Percentiles rank a stretch among this genome's conserved stretches.
Evolutionary conservation across 2,797 vertebrate species (phyloP).

Genomic region (Rhabdomys pumilio): DNA sequence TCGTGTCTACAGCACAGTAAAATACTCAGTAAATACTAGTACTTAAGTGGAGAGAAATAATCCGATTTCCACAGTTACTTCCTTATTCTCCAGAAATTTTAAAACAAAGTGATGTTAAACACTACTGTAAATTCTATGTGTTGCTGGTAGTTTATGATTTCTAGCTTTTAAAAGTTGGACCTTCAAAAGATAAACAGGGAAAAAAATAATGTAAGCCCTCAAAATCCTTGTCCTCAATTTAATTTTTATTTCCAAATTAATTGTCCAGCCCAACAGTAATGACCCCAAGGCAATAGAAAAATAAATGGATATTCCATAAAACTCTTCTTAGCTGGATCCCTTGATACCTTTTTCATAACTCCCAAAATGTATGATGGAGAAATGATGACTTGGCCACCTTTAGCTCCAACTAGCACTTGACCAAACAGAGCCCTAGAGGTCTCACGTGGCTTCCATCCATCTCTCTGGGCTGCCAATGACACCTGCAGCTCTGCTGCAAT

Average conservation of each 20-base stretch:
- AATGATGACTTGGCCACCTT: not conserved
- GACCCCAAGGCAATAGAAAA: slow-evolving; percentile 17
- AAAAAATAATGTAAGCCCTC: slow-evolving; percentile 59
- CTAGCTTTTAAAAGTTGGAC: slow-evolving; percentile 36
- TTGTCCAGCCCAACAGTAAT: not conserved
- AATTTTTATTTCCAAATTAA: slow-evolving; percentile 17
- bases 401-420: slow-evolving; percentile 44
- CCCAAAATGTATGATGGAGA: not conserved
- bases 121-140: not conserved
- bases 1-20: not conserved
- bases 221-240: slow-evolving; percentile 16
- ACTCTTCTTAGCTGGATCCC: slow-evolving; percentile 8
- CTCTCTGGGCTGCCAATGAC: not conserved
- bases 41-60: slow-evolving; percentile 31
- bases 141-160: slow-evolving; percentile 23
- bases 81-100: not conserved
- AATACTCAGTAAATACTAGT: not conserved
- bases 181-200: slow-evolving; percentile 34
- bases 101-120: not conserved
- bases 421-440: not conserved
- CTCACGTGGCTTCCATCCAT: not conserved
- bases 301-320: slow-evolving; percentile 14
- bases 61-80: slow-evolving; percentile 27
- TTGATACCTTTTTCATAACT: slow-evolving; percentile 58
- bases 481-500: slow-evolving; percentile 8